A percentile compares a stretch with the other conserved stretches of the same genome.
Evolutionary conservation across 2,888 invertebrate genomes (phyloP).

Genomic region (Stratiomys singularior): DNA sequence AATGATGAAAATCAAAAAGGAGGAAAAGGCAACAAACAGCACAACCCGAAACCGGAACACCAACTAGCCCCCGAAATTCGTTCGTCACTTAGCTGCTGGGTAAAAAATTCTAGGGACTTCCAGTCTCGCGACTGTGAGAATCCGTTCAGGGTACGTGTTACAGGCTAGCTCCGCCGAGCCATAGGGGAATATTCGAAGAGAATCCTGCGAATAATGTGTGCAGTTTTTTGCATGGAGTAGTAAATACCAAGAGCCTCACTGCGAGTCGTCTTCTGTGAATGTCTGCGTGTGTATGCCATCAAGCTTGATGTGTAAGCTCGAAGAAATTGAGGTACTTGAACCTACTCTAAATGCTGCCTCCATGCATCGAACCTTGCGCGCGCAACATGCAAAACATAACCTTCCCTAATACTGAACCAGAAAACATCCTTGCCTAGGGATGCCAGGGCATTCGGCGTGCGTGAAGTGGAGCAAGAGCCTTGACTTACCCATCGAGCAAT

Average conservation of each 20-base stretch:
- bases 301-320: background rate
- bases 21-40: conserved; percentile 67
- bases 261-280: background rate
- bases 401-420: conserved; percentile 45
- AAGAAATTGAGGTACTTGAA: conserved; percentile 29
- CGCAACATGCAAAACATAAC: conserved; percentile 42
- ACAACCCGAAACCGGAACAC: conserved; percentile 68
- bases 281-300: background rate
- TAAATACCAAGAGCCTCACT: background rate
- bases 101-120: conserved; percentile 49
- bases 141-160: conserved; percentile 44
- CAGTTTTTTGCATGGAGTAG: conserved; percentile 23
- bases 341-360: conserved; percentile 3
- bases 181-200: conserved; percentile 38
- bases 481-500: conserved; percentile 2
- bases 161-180: conserved; percentile 25
- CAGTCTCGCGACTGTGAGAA: conserved; percentile 37
- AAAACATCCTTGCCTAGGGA: conserved; percentile 34
- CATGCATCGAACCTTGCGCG: conserved; percentile 13
- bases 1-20: conserved; percentile 58
- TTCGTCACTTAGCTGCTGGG: conserved; percentile 52
- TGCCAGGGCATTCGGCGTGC: conserved; percentile 31
- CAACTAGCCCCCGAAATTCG: conserved; percentile 59
- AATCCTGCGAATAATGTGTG: conserved; percentile 17
- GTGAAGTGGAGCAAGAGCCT: conserved; percentile 23